These are phyloP conservation scores for Pimpla rufipes DNA, from an alignment of 2,888 invertebrate species.

Conservation along the genomic window DNA sequence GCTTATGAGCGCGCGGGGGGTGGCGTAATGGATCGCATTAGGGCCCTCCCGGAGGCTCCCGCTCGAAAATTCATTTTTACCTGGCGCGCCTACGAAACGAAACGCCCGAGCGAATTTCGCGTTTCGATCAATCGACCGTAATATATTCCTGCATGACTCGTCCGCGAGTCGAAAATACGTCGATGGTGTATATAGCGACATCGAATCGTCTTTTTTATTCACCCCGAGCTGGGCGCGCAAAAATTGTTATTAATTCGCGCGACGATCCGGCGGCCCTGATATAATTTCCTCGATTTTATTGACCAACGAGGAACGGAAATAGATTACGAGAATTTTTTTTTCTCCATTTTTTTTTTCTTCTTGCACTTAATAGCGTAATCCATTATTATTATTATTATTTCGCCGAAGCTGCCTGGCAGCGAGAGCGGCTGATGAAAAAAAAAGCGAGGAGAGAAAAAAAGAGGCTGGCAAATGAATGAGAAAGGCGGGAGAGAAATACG, in stretches of 20 bases:
- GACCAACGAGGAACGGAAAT: not conserved
- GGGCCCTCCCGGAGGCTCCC: conserved; percentile 63
- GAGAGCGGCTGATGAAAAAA: too few species aligned
- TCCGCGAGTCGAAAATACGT: not conserved
- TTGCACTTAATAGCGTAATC: too few species aligned
- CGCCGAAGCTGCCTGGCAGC: too few species aligned
- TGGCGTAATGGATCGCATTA: conserved; percentile 74
- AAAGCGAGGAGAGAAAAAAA: not conserved
- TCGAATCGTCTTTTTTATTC: not conserved
- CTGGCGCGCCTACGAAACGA: conserved; percentile 52
- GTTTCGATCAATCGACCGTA: not conserved
- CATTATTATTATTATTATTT: too few species aligned
- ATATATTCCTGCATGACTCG: not conserved
- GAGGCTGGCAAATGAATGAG: conserved; percentile 40
- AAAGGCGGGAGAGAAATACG: conserved; percentile 25
- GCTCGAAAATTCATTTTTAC: conserved; percentile 60
- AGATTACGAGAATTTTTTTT: not conserved
- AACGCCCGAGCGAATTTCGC: conserved; percentile 36
- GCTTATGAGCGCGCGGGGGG: conserved; percentile 46
- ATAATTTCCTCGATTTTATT: too few species aligned
- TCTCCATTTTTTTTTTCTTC: not conserved
- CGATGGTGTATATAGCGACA: not conserved
- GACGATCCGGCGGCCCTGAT: too few species aligned
- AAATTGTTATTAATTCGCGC: too few species aligned
- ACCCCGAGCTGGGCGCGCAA: too few species aligned